phyloP scores from a whole-genome alignment of 2,888 invertebrate species.

The Odontocolon sp. region DNA sequence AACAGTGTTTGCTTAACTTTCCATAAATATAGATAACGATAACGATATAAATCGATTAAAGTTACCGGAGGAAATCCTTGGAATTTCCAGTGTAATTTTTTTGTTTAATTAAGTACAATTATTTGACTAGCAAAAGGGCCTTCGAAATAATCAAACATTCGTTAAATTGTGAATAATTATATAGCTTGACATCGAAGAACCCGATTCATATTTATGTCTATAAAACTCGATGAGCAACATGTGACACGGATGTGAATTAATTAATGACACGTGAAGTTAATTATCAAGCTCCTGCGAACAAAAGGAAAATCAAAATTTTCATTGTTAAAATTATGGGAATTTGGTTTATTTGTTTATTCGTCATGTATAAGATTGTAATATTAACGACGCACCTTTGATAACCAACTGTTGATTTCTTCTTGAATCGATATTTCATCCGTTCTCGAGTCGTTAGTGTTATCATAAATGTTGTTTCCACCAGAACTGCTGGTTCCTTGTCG shows the following conservation, averaged over 20 bases:
- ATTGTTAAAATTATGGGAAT: constrained; percentile 2
- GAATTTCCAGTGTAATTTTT: neutral
- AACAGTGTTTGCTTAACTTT: constrained; percentile 26
- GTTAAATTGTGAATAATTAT: constrained; percentile 4
- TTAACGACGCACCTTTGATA: constrained; percentile 71
- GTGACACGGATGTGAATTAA: neutral
- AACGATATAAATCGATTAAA: constrained; percentile 7
- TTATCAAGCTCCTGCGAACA: constrained; percentile 55
- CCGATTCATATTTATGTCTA: neutral
- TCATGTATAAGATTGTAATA: constrained; percentile 18
- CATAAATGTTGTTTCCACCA: constrained; percentile 66
- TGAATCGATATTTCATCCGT: constrained; percentile 82
- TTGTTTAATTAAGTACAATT: constrained; percentile 12
- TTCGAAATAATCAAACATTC: constrained; percentile 15
- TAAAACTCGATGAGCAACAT: neutral
- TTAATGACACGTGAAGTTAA: neutral
- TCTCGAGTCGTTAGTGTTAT: constrained; percentile 83
- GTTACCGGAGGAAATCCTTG: neutral
- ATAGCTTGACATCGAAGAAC: constrained; percentile 16
- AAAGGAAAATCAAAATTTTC: constrained; percentile 17
- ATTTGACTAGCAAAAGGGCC: constrained; percentile 13
- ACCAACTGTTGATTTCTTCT: constrained; percentile 79
- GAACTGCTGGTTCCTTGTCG: constrained; percentile 60
- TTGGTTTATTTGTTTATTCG: neutral
- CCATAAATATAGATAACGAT: constrained; percentile 23